These are phyloP conservation scores for Mesorhabditis belari DNA, from an alignment of 2,888 invertebrate species.

Conservation along the genomic window DNA sequence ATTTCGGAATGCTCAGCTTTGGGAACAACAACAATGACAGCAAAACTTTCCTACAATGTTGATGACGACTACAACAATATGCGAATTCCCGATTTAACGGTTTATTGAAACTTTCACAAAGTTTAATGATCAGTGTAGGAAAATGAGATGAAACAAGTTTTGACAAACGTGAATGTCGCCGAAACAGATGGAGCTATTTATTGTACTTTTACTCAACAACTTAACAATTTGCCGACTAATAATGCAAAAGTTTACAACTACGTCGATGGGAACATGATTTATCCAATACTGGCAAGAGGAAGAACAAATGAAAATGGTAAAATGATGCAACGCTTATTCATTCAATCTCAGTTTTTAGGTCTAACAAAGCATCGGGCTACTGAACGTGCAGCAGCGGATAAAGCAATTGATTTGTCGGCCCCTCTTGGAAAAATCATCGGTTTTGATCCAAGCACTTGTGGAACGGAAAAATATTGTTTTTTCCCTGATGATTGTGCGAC, in stretches of 20 bases:
- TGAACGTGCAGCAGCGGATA: not conserved
- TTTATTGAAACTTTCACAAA: too few species aligned
- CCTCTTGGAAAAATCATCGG: not conserved
- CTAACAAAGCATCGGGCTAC: not conserved
- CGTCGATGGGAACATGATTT: not conserved
- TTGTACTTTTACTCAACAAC: not conserved
- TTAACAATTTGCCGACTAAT: not conserved
- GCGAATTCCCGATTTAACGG: conserved; percentile 9
- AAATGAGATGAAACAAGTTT: not conserved
- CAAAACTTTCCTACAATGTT: conserved; percentile 26
- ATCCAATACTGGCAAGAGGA: not conserved
- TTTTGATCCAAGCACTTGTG: not conserved
- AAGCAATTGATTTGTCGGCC: not conserved
- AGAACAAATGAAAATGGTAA: not conserved
- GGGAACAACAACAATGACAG: conserved; percentile 7
- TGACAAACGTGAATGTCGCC: not conserved
- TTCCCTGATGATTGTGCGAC: not conserved
- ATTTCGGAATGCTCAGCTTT: conserved; percentile 27
- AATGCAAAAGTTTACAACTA: not conserved
- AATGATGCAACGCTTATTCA: too few species aligned
- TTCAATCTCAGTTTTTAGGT: too few species aligned
- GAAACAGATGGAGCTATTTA: not conserved
- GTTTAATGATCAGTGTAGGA: not conserved
- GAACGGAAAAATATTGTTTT: not conserved
- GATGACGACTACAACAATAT: conserved; percentile 5